Evolutionary conservation across 2,113 vertebrate genomes (phyloP), one percentile per base, ranked within the genome.

Genomic region (Vicugna pacos): DNA sequence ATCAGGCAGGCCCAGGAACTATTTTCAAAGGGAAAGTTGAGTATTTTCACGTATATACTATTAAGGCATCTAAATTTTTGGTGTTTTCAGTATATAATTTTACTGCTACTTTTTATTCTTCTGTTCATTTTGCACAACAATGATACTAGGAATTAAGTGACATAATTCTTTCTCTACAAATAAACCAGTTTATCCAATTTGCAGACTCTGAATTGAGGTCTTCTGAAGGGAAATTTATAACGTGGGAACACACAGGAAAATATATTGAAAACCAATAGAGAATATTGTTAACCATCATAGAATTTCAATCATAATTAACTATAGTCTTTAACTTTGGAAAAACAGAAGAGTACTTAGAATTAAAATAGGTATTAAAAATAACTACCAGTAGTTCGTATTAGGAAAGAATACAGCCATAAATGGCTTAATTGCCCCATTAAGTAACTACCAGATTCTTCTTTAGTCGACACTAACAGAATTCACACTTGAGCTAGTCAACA

Each of bases 51-150:
- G 11, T 64, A 88, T 77, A 89, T 0, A 88, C 48, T 95, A 96
- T 96, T 96, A 97, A 96, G 95, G 94, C 94, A 96, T 96, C 64
- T 96, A 91, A 70, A 97, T 93, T 97, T 97, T 96, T 95, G 91
- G 72, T 97, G 88, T 97, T 94, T 96, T 94, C 60, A 69, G 72
- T 93, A 91, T 93, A 93, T 94, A 88, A 94, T 94, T 96, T 97
- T 93, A 96, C 94, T 93, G 65, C 76, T 96, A 32, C 6, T 87
- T 92, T 84, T 82, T 69, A 92, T 83, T 88, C 19, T 79, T 81
- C 89, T 83, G 75, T 89, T 73, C 35, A 96, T 89, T 86, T 84
- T 89, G 83, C 64, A 92, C 58, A 95, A 83, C 30, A 94, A 73
- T 54, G 12, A 46, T 87, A 95, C 93, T 89, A 91, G 22, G 30